Evolutionary conservation across 2,113 vertebrate species (phyloP).

Genomic region (Sinocyclocheilus anshuiensis): DNA sequence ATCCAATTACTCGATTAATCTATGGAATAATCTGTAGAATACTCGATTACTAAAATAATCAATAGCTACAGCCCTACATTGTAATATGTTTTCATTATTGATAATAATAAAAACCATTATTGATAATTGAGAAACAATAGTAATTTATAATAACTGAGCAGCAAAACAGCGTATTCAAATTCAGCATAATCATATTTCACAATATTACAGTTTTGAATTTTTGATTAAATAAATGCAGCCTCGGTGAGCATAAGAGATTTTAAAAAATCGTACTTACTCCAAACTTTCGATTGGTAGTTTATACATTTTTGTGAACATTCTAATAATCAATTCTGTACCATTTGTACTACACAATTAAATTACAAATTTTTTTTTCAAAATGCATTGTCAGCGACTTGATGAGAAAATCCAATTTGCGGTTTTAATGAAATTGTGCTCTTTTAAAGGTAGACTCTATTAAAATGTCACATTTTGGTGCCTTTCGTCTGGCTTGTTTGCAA

Average conservation of each 20-base stretch:
- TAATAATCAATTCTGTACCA: background rate
- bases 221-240: background rate
- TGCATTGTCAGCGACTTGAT: background rate
- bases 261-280: too few species aligned
- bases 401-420: background rate
- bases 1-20: too few species aligned
- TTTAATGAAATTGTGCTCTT: background rate
- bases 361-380: background rate
- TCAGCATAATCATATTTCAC: background rate
- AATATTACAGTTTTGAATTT: background rate
- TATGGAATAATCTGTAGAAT: too few species aligned
- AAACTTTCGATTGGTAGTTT: background rate
- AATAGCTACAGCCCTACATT: too few species aligned
- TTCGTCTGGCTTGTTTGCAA: slow-evolving; percentile 1
- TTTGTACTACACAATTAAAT: background rate
- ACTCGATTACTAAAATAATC: too few species aligned
- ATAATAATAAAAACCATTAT: too few species aligned
- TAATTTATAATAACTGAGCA: background rate
- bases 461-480: background rate
- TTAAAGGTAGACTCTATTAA: background rate
- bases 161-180: too few species aligned
- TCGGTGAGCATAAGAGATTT: background rate
- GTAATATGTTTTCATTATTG: too few species aligned
- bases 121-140: background rate
- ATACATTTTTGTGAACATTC: background rate